Conservation (phyloP, 2,113 vertebrate species). For the Nycticryphes semicollaris region DNA sequence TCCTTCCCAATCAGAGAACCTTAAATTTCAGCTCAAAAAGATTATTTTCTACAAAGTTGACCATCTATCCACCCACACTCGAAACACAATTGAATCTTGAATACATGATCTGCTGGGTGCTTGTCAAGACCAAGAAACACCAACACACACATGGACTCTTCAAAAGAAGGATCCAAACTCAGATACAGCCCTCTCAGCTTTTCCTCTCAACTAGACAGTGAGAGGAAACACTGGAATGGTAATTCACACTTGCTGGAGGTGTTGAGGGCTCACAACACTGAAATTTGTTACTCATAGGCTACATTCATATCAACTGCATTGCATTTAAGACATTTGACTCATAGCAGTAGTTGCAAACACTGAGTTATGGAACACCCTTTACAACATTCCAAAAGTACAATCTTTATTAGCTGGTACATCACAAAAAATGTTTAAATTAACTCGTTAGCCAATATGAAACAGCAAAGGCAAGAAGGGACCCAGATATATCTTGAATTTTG, state of each 20-base stretch:
- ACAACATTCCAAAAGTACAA: neutral
- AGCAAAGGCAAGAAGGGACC: fast-evolving
- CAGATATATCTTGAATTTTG: neutral
- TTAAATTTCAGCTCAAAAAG: neutral
- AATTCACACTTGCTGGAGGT: neutral
- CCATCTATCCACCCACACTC: neutral
- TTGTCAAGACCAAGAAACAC: neutral
- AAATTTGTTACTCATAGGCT: neutral
- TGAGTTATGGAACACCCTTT: neutral
- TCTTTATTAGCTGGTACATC: neutral
- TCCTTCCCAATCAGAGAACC: neutral
- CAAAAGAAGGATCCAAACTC: neutral
- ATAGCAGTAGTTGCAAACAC: neutral
- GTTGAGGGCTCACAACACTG: neutral
- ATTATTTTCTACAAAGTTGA: neutral
- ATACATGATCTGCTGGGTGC: neutral
- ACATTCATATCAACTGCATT: neutral
- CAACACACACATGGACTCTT: neutral
- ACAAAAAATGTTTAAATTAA: neutral
- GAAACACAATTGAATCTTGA: neutral
- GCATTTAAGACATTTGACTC: neutral
- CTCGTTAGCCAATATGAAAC: neutral
- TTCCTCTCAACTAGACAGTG: neutral
- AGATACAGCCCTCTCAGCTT: neutral
- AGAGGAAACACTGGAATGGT: neutral